Evolutionary conservation across 2,113 vertebrate species (phyloP), one percentile per base, ranked within the genome.

Genomic region (Vidua chalybeata): DNA sequence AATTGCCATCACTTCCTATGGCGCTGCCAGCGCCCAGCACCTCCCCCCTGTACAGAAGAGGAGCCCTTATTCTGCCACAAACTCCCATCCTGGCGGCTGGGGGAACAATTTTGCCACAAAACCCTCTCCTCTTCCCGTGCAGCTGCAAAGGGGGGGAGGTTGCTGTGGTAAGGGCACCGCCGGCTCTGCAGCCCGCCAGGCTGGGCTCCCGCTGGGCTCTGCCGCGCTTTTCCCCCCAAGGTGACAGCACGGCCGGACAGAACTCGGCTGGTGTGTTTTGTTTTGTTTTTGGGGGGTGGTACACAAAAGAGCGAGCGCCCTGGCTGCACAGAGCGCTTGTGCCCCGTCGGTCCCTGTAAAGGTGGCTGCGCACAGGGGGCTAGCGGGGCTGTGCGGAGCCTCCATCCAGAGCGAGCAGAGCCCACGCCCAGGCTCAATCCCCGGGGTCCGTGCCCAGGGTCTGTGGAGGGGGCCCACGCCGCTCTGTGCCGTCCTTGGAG

Each of bases 401-500:
- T 39, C 18, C 78, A 48, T 54, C 63, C 71, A 13, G 0, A 11
- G 13, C 24, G n/a, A 55, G 41, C 72, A 13, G 30, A 52, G 15
- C 11, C 33, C 48, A 3, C 5, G 24, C 21, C 28, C 54, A 35
- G 20, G 30, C 30, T 72, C 30, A 16, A 0, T 26, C 20, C 35
- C 18, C 21, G 16, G 56, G 19, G 24, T 55, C 49, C 56, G 3
- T 7, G 48, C 49, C 31, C 35, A 13, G 16, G 24, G 14, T 15
- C 30, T 48, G 0, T 5, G 17, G 9, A 35, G 24, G 30, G 6
- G 6, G 3, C 31, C 48, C 63, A 27, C 8, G 7, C 2, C 18
- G 21, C 6, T 41, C 62, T 15, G 48, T 1, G 55, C 41, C 27
- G 39, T 33, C n/a, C n/a, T 12, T 16, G 67, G 15, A 16, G 28